Base-by-base conservation (phyloP, 2,888 invertebrate genomes). In the Chrysolina oricalcia region DNA sequence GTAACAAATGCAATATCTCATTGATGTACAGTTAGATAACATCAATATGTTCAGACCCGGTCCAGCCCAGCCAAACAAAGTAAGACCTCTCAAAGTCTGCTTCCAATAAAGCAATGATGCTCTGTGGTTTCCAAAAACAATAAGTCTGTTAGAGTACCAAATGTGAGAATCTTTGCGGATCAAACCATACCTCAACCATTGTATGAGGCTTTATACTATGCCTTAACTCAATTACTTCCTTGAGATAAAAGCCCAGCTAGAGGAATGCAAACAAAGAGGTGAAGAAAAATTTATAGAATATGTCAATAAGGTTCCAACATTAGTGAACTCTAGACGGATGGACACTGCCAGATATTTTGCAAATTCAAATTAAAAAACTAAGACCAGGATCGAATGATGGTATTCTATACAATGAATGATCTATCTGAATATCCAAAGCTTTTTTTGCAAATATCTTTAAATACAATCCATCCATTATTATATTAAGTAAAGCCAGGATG, bases 241-340 rank as follows among this genome's bases (percentile, higher is more conserved):
- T 59, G 21, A 23, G 59, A 59, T 59, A 59, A 59, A 59, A 59
- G 4, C 59, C 9, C 59, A 59, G 10, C 59, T 59, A 9, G 59
- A 23, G 59, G 59, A 59, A 59, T 59, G 59, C 59, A 59, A 59
- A 59, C 59, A 59, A 59, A 59, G 59, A 59, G 59, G 59, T 19
- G 59, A 59, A 59, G 59, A 63, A 2, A 35, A 63, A 35, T 35
- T 63, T 40, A 63, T 35, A 63, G 35, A 35, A 63, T 63, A 63
- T 63, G 35, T 63, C 63, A 63, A 63, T 35, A 63, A 63, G 35
- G 40, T 63, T 40, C 59, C 59, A 59, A 59, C 59, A 59, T 9
- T 59, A 9, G 10, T 59, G 59, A 8, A 59, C 15, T 21, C 59
- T 59, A 59, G 59, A 19, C 2, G 21, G n/a, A n/a, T n/a, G 23